These are phyloP conservation scores for Meleagris gallopavo DNA, from an alignment of 2,113 vertebrate species.

Conservation along the genomic window DNA sequence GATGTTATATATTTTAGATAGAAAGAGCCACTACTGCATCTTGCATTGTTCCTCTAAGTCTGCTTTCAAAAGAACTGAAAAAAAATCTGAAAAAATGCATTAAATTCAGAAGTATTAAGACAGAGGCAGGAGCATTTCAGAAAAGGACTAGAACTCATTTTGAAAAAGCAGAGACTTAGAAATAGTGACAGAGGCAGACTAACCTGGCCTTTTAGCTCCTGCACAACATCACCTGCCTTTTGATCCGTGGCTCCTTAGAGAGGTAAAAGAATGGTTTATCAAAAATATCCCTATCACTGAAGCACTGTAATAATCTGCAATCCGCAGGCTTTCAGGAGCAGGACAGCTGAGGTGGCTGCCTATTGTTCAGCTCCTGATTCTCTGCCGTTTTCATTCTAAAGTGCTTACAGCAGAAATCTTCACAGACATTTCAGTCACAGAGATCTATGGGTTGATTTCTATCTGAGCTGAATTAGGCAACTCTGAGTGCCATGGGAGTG, in stretches of 20 bases:
- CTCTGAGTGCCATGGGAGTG: not conserved
- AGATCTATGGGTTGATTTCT: slow-evolving; percentile 7
- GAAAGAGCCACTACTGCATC: not conserved
- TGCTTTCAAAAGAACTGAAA: not conserved
- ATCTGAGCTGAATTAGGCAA: not conserved
- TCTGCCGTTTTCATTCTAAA: slow-evolving; percentile 19
- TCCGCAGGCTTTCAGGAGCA: slow-evolving; percentile 18
- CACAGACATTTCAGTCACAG: not conserved
- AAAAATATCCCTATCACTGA: slow-evolving; percentile 25
- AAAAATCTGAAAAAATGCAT: slow-evolving; percentile 33
- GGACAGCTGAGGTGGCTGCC: not conserved
- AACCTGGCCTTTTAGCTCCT: slow-evolving; percentile 33
- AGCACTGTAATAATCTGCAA: slow-evolving; percentile 19
- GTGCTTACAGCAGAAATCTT: not conserved
- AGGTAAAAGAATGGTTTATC: not conserved
- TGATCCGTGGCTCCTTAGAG: slow-evolving; percentile 27
- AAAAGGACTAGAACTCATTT: slow-evolving; percentile 42
- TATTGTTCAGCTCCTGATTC: slow-evolving; percentile 15
- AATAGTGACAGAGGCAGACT: slow-evolving; percentile 16
- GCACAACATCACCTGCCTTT: not conserved
- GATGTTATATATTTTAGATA: not conserved
- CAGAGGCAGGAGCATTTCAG: slow-evolving; percentile 46
- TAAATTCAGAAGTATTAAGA: not conserved
- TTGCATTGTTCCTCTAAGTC: not conserved
- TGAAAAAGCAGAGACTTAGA: slow-evolving; percentile 41